Percentiles rank a stretch among this genome's conserved stretches.
Conservation (phyloP, 2,113 vertebrate genomes). For the Mus musculus region GRCm39 chr11:65647501-65648000, state of each 20-base stretch:
- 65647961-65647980: not conserved
- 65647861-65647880: not conserved
- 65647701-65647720: not conserved
- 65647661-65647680: not conserved
- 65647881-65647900: not conserved
- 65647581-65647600: constrained; percentile 27
- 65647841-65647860: constrained; percentile 8
- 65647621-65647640: not conserved
- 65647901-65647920: constrained; percentile 17
- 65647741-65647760: not conserved
- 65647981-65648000: too few species aligned
- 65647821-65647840: constrained; percentile 37
- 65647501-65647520: not conserved
- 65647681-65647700: not conserved
- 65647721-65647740: not conserved
- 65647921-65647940: not conserved
- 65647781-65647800: not conserved
- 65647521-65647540: constrained; percentile 31
- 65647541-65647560: not conserved
- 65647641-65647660: not conserved
- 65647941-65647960: not conserved
- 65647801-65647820: constrained; percentile 49
- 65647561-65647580: constrained; percentile 36
- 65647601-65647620: constrained; percentile 13
- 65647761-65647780: not conserved